phyloP scores from a whole-genome alignment of 2,888 invertebrate species.

The Aphodius sticticus region DNA sequence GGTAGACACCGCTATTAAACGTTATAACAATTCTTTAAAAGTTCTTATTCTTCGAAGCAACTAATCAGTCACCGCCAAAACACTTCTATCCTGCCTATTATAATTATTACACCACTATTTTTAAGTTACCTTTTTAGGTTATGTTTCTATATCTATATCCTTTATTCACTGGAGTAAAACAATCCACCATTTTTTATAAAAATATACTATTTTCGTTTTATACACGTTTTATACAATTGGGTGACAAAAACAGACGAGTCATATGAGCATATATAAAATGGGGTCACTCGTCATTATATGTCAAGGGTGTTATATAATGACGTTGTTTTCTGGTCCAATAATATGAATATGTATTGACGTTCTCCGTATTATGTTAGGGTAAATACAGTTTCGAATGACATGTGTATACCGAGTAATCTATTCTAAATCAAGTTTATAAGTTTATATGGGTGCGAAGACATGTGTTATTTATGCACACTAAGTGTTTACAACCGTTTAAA shows the following conservation, averaged over 20 bases:
- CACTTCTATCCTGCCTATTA: no score
- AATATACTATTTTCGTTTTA: no score
- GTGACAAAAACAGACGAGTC: background rate
- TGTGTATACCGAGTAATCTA: background rate
- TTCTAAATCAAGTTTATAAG: background rate
- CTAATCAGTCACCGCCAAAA: no score
- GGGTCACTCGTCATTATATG: background rate
- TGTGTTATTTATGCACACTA: background rate
- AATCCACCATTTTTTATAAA: no score
- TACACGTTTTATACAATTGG: no score
- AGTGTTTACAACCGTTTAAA: background rate
- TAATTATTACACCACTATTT: no score
- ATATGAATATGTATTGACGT: background rate
- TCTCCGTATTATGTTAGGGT: background rate
- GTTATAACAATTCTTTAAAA: no score
- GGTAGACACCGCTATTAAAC: no score
- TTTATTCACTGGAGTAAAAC: no score
- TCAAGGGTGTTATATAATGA: background rate
- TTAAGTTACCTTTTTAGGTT: no score
- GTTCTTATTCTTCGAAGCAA: no score
- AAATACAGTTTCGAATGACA: background rate
- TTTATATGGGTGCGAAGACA: background rate
- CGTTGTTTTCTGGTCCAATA: background rate
- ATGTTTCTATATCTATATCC: no score
- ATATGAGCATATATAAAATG: background rate